A percentile compares a stretch with the other conserved stretches of the same genome.
Conservation (phyloP, 2,113 vertebrate species). For the Axis porcinus region DNA sequence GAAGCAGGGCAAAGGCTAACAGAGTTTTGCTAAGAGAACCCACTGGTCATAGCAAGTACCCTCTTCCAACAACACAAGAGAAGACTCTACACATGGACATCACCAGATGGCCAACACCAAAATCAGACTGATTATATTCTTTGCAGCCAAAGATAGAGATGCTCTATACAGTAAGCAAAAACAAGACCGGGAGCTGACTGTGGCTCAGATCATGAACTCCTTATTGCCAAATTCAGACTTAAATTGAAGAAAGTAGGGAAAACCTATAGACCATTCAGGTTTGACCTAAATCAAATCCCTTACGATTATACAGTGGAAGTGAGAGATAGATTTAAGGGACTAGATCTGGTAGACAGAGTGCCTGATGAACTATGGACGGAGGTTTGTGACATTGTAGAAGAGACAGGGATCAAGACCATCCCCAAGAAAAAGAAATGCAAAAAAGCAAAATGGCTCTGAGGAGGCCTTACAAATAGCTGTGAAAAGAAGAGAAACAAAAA, state of each 20-base stretch:
- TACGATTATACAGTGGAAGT: background rate
- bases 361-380: background rate
- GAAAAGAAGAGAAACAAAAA: background rate
- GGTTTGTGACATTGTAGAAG: fast-evolving
- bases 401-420: background rate
- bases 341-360: background rate
- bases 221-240: background rate
- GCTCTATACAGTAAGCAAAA: background rate
- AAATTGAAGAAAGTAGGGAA: background rate
- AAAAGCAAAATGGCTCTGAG: background rate
- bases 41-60: background rate
- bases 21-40: background rate
- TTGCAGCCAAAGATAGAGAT: background rate
- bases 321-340: background rate
- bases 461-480: background rate
- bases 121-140: background rate
- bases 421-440: background rate
- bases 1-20: background rate
- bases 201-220: background rate
- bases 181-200: background rate
- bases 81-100: background rate
- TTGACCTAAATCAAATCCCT: background rate
- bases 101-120: background rate
- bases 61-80: background rate
- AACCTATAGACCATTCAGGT: background rate